Percentiles rank a stretch among this genome's conserved stretches.
phyloP scores from a whole-genome alignment of 2,888 invertebrate genomes.

The Ferdinandea cuprea region DNA sequence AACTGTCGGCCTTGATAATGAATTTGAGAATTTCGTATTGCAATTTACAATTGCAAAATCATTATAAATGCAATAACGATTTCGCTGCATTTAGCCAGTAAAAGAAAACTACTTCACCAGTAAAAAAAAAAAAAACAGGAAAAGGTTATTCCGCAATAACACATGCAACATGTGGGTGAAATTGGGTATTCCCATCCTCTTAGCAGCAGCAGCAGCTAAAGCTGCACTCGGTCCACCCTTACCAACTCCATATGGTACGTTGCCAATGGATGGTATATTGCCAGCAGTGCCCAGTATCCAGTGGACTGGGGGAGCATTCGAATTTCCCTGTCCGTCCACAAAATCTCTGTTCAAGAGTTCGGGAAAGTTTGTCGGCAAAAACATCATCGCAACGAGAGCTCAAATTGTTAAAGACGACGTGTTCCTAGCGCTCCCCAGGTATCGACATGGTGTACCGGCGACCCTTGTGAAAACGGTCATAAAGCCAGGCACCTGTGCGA shows the following conservation, averaged over 20 bases:
- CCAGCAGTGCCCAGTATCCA: conserved; percentile 78
- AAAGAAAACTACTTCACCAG: conserved; percentile 25
- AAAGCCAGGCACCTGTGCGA: conserved; percentile 83
- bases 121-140: conserved; percentile 11
- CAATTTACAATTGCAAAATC: background rate
- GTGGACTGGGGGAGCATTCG: conserved; percentile 83
- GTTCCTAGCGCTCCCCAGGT: conserved; percentile 85
- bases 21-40: conserved; percentile 14
- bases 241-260: conserved; percentile 77
- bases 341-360: conserved; percentile 85
- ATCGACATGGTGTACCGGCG: conserved; percentile 87
- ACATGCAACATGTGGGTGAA: conserved; percentile 65
- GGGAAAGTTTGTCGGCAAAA: conserved; percentile 85
- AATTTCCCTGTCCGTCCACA: conserved; percentile 84
- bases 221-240: conserved; percentile 24
- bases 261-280: conserved; percentile 77
- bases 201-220: conserved; percentile 32
- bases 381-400: conserved; percentile 85
- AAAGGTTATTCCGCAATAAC: conserved; percentile 8
- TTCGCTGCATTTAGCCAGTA: conserved; percentile 39
- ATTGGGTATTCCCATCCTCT: conserved; percentile 51
- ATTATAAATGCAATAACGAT: conserved; percentile 51
- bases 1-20: conserved; percentile 40
- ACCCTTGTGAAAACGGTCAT: conserved; percentile 86
- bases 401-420: conserved; percentile 85